These are phyloP conservation scores for Timema podura DNA, from an alignment of 2,888 invertebrate genomes.

Conservation along the genomic window DNA sequence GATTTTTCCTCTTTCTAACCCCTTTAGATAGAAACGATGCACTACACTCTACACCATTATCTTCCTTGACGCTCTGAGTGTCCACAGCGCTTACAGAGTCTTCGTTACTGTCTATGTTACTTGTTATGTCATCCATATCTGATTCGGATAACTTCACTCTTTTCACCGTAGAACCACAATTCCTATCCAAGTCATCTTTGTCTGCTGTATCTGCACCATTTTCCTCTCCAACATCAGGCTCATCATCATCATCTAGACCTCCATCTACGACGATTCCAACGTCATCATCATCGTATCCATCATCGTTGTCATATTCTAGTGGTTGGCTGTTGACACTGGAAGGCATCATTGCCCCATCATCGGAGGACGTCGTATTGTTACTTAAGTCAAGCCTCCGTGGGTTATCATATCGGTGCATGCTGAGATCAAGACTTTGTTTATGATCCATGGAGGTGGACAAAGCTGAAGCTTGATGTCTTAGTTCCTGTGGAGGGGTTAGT, in stretches of 20 bases:
- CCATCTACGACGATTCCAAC: conserved; percentile 73
- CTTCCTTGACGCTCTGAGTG: conserved; percentile 50
- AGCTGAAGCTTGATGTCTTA: conserved; percentile 46
- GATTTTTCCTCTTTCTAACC: conserved; percentile 81
- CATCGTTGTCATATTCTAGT: conserved; percentile 44
- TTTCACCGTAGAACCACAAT: conserved; percentile 60
- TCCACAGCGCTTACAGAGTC: conserved; percentile 54
- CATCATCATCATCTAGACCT: conserved; percentile 61
- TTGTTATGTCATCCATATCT: conserved; percentile 52
- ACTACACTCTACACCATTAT: conserved; percentile 44
- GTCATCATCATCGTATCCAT: conserved; percentile 58
- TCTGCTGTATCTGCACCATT: conserved; percentile 45
- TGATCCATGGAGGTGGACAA: conserved; percentile 54
- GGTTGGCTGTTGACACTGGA: conserved; percentile 38
- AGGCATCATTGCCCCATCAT: conserved; percentile 45
- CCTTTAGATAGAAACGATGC: conserved; percentile 45
- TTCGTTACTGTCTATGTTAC: conserved; percentile 60
- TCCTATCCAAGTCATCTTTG: conserved; percentile 50
- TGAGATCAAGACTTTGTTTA: conserved; percentile 60
- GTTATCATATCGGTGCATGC: conserved; percentile 40
- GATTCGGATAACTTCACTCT: conserved; percentile 54
- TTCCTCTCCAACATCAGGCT: conserved; percentile 45
- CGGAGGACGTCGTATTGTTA: conserved; percentile 43
- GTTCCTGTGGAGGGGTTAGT: conserved; percentile 46
- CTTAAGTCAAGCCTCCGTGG: conserved; percentile 48